Base-by-base conservation (phyloP, 2,888 invertebrate genomes). In the Limnephilus auricula region DNA sequence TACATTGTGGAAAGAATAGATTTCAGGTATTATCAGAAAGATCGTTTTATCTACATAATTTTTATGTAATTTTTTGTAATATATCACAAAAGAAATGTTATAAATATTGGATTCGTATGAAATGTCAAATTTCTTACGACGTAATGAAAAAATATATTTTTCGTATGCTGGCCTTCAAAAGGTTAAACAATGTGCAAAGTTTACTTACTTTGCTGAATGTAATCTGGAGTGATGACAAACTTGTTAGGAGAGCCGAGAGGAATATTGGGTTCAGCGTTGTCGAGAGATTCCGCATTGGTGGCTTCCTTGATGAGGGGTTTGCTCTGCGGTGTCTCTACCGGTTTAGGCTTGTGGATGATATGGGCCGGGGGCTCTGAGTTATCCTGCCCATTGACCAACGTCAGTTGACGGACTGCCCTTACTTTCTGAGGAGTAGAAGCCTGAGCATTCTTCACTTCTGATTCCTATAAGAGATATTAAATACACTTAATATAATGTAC, bases 121-220 rank as follows among this genome's bases (percentile, higher is more conserved):
- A n/a, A n/a, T n/a, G n/a, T n/a, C n/a, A n/a, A n/a, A n/a, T n/a
- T n/a, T n/a, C n/a, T n/a, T n/a, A n/a, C n/a, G n/a, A n/a, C n/a
- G n/a, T n/a, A n/a, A n/a, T n/a, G n/a, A n/a, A n/a, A n/a, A n/a
- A n/a, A n/a, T n/a, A n/a, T n/a, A n/a, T n/a, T n/a, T n/a, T n/a
- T n/a, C n/a, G n/a, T n/a, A n/a, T n/a, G n/a, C n/a, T n/a, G n/a
- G n/a, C n/a, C n/a, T n/a, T n/a, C n/a, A n/a, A n/a, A n/a, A n/a
- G n/a, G n/a, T n/a, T n/a, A 65, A 65, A 25, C 25, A 25, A 91
- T 84, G 83, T 82, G n/a, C 45, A 84, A 90, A 5, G 50, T 93
- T 92, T 95, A 97, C 97, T 97, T 96, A 98, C 99, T 98, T 97
- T 99, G 98, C 94, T 99, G 98, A 93, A 99, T 98, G 94, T 99